phyloP scores from a whole-genome alignment of 2,888 invertebrate genomes.

The Nyleta sp. region DNA sequence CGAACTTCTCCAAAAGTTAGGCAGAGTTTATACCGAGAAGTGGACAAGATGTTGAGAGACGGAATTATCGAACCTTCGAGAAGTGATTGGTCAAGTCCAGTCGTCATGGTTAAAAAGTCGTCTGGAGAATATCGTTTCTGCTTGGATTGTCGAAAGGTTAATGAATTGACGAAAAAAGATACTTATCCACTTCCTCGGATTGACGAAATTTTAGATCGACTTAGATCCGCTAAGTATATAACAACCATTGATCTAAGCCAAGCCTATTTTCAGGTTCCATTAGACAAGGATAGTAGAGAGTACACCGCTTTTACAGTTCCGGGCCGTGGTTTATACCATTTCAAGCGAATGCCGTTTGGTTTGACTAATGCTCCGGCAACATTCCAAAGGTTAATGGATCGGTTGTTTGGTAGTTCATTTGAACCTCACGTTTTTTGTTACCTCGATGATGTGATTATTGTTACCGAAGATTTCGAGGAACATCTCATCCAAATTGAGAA shows the following conservation, averaged over 20 bases:
- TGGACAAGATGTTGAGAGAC: background rate
- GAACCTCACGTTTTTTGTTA: conserved; percentile 44
- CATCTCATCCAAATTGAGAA: conserved; percentile 40
- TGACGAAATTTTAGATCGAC: background rate
- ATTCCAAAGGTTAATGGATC: conserved; percentile 56
- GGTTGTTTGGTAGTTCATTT: conserved; percentile 42
- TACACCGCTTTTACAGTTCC: conserved; percentile 6
- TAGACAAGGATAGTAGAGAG: background rate
- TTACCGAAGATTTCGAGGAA: conserved; percentile 49
- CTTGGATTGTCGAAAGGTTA: background rate
- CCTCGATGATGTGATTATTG: conserved; percentile 3
- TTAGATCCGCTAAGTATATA: background rate
- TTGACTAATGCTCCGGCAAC: conserved; percentile 61
- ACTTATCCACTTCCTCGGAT: background rate
- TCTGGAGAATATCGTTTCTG: background rate
- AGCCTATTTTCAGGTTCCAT: conserved; percentile 17
- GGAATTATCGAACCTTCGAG: conserved; percentile 6
- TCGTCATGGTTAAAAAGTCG: conserved; percentile 13
- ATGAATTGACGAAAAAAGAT: background rate
- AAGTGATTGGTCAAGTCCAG: conserved; percentile 20
- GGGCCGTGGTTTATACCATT: conserved; percentile 4
- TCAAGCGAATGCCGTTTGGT: conserved; percentile 59
- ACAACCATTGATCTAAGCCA: conserved; percentile 4
- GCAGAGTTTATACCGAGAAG: background rate
- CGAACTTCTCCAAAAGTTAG: background rate